Base-by-base conservation (phyloP, 2,113 vertebrate species). In the Syrrhaptes paradoxus region DNA sequence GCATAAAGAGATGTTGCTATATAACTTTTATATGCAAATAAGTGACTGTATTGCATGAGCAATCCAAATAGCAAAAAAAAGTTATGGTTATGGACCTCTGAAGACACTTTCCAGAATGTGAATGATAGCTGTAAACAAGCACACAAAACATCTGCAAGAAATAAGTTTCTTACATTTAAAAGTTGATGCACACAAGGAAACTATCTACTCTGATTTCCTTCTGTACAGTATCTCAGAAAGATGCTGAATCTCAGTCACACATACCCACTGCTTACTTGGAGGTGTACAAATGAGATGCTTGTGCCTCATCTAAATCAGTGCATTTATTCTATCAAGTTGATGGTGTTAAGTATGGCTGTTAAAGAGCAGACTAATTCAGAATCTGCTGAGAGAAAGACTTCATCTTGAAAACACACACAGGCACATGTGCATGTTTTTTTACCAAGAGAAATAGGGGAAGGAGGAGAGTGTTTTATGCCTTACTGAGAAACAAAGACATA, bases 11-110 rank as follows among this genome's bases (percentile, higher is more conserved):
- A 82, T 90, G 68, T 58, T 83, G 51, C 31, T 65, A 28, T 51
- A 11, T 41, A 85, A 65, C 21, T 89, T 81, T 68, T 77, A 61
- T 55, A 96, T 91, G 76, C 58, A 90, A 90, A 95, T 58, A 29
- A 79, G 31, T 79, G 11, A 66, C 38, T 75, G 17, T 24, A 76
- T 68, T 71, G 8, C 54, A 66, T 54, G 21, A 91, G 48, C 15
- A 82, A 88, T 84, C 28, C 57, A 78, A 77, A 80, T 2, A 90
- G 48, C 32, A 92, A 80, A 91, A 76, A 76, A 10, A 48, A 80
- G 32, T 76, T 93, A 66, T 43, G 32, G 21, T 76, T 87, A 94
- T 74, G n/a, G 57, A 85, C 31, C n/a, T 83, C 32, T 48, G 59
- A 63, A 89, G 49, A 70, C 17, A 21, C 25, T 73, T 90, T 14